Base-by-base conservation (phyloP, 2,888 invertebrate species). In the Apotomis betuletana region DNA sequence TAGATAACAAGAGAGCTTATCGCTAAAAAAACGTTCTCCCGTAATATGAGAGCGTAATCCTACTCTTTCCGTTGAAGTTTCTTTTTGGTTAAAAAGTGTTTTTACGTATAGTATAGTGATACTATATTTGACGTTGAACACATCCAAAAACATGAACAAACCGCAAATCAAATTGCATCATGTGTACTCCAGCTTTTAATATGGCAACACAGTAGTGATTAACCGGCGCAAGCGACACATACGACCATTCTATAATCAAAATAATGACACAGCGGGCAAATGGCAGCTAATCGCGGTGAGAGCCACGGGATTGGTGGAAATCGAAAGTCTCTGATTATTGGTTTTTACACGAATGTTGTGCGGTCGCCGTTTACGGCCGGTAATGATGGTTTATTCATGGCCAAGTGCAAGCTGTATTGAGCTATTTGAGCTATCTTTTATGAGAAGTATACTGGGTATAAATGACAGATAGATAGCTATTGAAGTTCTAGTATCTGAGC, bases 281-380 rank as follows among this genome's bases (percentile, higher is more conserved):
- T 75, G 74, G 77, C 74, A 75, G 77, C 77, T 77, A 80, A 80
- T 79, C 76, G 75, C 70, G 75, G 80, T 77, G 83, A 83, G 82
- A 81, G 82, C 82, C 79, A 78, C 79, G 78, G 77, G 81, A 85
- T 83, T 81, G 81, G 82, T 78, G 80, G 81, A 84, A 86, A 87
- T 81, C 81, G 88, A 87, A 88, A 88, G 88, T 82, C 79, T 78
- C 74, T 77, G 79, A 79, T 82, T 79, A 84, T 83, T 83, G 80
- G 80, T 83, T 83, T 80, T 84, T 82, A 80, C 75, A 63, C 78
- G 73, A 77, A 75, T 73, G 74, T 72, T 64, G 73, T 46, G 75
- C 70, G 67, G 78, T 70, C 65, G 74, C 69, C 75, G 76, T 73
- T 70, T 73, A 73, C 69, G 70, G 69, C 69, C 70, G 70, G 75